Evolutionary conservation across 2,888 invertebrate species (phyloP), one percentile per base, ranked within the genome.

Genomic region (Noctua comes): DNA sequence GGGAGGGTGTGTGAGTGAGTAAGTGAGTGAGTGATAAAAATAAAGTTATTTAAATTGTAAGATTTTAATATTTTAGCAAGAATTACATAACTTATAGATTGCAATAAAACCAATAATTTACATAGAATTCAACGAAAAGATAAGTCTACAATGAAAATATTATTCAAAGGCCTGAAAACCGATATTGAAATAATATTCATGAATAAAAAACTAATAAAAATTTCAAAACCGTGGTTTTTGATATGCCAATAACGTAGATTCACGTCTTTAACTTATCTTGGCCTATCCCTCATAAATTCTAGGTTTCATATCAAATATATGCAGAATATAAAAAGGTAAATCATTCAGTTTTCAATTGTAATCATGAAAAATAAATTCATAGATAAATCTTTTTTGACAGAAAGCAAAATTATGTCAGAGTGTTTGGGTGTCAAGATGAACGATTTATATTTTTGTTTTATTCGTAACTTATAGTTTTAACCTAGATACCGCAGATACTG

Each of bases 191-290:
- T 51, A 73, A 36, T 57, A 65, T 54, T 54, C 71, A 76, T 72
- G 68, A 81, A 81, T 69, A 76, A 62, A 80, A 64, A n/a, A 24
- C 5, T 36, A 24, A 82, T 78, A 66, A 68, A 64, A 77, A 46
- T 31, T 65, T 64, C 46, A 72, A 69, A 64, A 36, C 10, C 40
- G 16, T 59, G 31, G 18, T 51, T 71, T 76, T 65, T 46, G 65
- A n/a, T 82, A 82, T 81, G 69, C 72, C 57, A 77, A 73, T 77
- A 82, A 65, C 69, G 64, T 68, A 68, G 62, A 73, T 66, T 73
- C 24, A 16, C 36, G 59, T 70, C n/a, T 75, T 54, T 40, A 62
- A 68, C 40, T 69, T 82, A 73, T 59, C 68, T 54, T 70, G 36
- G 16, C 10, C 11, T 8, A 65, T 64, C 21, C 27, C 43, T 76